Evolutionary conservation across 2,888 invertebrate species (phyloP), one percentile per base, ranked within the genome.

Genomic region (Colostygia pectinataria): DNA sequence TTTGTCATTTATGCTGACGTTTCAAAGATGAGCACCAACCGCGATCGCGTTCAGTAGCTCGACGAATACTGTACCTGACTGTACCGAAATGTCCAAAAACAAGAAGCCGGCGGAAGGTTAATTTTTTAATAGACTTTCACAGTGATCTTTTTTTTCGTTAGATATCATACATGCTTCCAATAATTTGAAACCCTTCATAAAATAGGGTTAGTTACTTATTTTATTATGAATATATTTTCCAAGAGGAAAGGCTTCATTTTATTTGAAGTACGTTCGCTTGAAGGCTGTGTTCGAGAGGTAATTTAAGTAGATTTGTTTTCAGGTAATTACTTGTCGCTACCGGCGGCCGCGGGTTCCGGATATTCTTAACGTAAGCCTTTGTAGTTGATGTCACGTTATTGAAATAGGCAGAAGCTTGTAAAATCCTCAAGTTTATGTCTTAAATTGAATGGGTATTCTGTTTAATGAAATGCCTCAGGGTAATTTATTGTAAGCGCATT

Each of bases 231-330:
- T 32, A 40, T 24, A 10, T 39, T 39, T 40, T 4, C 13, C 37
- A 13, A 14, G 8, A 32, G 20, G 27, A 12, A 33, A 20, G 5
- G 13, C 6, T 6, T 7, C 7, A 31, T 31, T 20, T n/a, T 31
- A 25, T 33, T 32, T 25, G 25, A 41, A 14, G 28, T 29, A n/a
- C 20, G 18, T 20, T 44, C 31, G 7, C 41, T 39, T 25, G 34
- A 45, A 43, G 27, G 38, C 32, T 53, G 45, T 40, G 58, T 67
- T 69, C 63, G 64, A 63, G 54, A 65, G 62, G 62, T 66, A 67
- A 71, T 69, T 66, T 69, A 69, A 65, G 65, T 59, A 65, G 58
- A 63, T 68, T 69, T 62, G 61, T 65, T 71, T 64, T 58, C 55
- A 50, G 48, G 45, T 59, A 56, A 56, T 55, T 62, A 57, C 57